Percentiles rank a stretch among this genome's conserved stretches.
Evolutionary conservation across 2,888 invertebrate genomes (phyloP).

Genomic region (Pemphredon lugubris): DNA sequence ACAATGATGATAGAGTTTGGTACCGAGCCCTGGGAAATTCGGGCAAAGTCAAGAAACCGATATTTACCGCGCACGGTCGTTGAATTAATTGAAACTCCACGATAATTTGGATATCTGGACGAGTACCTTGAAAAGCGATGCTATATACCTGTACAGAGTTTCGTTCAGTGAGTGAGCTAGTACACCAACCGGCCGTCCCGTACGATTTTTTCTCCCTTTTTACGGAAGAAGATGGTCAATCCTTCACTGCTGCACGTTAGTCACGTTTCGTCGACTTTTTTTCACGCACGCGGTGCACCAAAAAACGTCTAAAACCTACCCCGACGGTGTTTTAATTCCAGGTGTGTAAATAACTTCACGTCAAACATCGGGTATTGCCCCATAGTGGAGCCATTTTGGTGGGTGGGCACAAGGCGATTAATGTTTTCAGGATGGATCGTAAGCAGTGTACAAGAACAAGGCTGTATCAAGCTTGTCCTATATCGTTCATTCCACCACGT

Average conservation of each 20-base stretch:
- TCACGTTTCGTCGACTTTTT: slow-evolving; percentile 32
- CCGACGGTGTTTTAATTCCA: slow-evolving; percentile 59
- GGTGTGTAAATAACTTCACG: slow-evolving; percentile 77
- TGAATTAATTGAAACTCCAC: too few relatives aligned
- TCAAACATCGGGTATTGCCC: slow-evolving; percentile 78
- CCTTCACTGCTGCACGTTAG: slow-evolving; percentile 48
- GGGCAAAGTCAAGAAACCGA: too few relatives aligned
- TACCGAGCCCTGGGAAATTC: slow-evolving; percentile 14
- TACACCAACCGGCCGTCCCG: slow-evolving; percentile 73
- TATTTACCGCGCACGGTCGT: too few relatives aligned
- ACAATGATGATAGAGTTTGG: slow-evolving; percentile 30
- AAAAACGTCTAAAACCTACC: slow-evolving; percentile 42
- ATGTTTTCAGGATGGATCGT: slow-evolving; percentile 67
- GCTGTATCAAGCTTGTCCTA: slow-evolving; percentile 36
- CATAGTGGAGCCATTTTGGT: slow-evolving; percentile 79
- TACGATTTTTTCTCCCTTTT: slow-evolving; percentile 23
- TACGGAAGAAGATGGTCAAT: slow-evolving; percentile 47
- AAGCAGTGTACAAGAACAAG: slow-evolving; percentile 52
- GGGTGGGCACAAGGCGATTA: slow-evolving; percentile 76
- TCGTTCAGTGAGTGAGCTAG: slow-evolving; percentile 65
- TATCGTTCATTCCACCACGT: too few relatives aligned
- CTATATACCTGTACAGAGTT: slow-evolving; percentile 60
- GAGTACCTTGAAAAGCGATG: slow-evolving; percentile 51
- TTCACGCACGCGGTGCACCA: slow-evolving; percentile 36
- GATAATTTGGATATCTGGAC: slow-evolving; percentile 3